Evolutionary conservation across 1,140 invertebrate genomes (phyloP).

Genomic region (Steinernema feltiae): DNA sequence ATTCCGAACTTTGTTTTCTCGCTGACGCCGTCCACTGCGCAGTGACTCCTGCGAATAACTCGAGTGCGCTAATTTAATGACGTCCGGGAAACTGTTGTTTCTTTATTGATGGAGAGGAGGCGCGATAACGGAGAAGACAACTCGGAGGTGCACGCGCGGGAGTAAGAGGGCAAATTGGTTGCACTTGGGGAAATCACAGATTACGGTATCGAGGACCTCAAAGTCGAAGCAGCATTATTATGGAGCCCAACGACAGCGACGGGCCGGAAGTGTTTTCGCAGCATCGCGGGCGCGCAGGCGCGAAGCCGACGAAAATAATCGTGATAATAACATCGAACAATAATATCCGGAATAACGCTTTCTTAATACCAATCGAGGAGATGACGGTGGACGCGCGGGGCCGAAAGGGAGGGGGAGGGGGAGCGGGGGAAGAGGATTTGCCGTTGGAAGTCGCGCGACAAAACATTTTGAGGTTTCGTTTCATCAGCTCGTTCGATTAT

Average conservation of each 20-base stretch:
- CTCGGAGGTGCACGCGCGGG: too few relatives aligned
- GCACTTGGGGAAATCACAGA: not conserved
- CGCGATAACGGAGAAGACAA: too few relatives aligned
- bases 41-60: too few relatives aligned
- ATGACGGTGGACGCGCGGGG: not conserved
- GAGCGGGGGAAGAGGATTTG: not conserved
- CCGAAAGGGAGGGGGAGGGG: not conserved
- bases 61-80: not conserved
- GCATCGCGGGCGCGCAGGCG: too few relatives aligned
- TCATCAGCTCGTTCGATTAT: not conserved
- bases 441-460: not conserved
- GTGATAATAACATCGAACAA: not conserved
- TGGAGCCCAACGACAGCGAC: too few relatives aligned
- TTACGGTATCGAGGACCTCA: too few relatives aligned
- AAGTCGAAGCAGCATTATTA: too few relatives aligned
- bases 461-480: not conserved
- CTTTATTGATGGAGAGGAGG: not conserved
- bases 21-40: not conserved
- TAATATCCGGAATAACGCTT: not conserved
- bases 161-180: not conserved
- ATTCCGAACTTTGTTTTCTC: too few relatives aligned
- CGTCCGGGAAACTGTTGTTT: not conserved
- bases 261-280: not conserved
- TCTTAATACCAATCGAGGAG: not conserved
- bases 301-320: not conserved